Base-by-base conservation (phyloP, 2,113 vertebrate species). In the Elanus axillaris region DNA sequence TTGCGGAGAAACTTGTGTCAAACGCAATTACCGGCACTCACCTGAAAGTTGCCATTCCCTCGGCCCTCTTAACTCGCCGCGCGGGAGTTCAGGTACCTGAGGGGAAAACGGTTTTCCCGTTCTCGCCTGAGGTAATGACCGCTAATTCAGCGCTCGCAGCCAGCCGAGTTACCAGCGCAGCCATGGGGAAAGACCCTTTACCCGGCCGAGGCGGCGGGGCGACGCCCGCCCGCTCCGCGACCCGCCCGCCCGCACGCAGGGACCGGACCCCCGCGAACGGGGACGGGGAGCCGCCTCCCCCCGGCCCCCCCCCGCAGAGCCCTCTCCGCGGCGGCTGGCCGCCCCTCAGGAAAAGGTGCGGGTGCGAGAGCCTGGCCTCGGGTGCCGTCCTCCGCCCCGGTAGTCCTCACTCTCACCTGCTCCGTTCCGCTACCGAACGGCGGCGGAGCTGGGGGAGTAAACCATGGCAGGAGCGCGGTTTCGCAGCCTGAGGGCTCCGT, bases 21-120 rank as follows among this genome's bases (percentile, higher is more conserved):
- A 77, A 78, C 0, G 58, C 59, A 6, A 10, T 8, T 32, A 19
- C 38, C 38, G 31, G 43, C 72, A 9, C 79, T 93, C 86, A 84
- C 86, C 80, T 69, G 76, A 22, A 93, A 93, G 73, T 85, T 94
- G 56, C 77, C 81, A 13, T 67, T 78, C 86, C 93, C 59, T 34
- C 4, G 59, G 53, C 64, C 71, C 91, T 60, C 36, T 38, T 10
- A 86, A 58, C 29, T 76, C 31, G 42, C 63, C 8, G 47, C 36
- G 29, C 60, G 16, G 16, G 72, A 91, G 76, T 73, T 95, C 34
- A 20, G 18, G 20, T n/a, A 10, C 23, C 79, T 23, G 79, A 59
- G 66, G 43, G 64, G 36, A 9, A 38, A 53, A 26, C 0, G 3
- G 11, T 8, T 71, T 67, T 19, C 26, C 52, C 14, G 18, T 6